Base-by-base conservation (phyloP, 1,140 invertebrate species). In the Drosophila kurseongensis region DNA sequence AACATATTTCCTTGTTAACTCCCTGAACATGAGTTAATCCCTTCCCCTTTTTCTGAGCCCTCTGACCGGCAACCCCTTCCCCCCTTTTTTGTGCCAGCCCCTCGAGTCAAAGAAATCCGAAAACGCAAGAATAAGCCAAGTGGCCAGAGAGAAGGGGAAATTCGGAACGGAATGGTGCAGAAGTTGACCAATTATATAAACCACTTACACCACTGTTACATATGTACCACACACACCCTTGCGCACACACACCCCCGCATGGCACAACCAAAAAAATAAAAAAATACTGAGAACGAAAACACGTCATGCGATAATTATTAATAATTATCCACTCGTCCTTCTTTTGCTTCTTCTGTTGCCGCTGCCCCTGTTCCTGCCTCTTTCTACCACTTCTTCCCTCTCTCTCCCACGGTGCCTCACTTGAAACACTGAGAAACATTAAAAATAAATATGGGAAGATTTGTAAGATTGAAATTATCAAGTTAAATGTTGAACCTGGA, bases 291-390 rank as follows among this genome's bases (percentile, higher is more conserved):
- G 82, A 88, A 80, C 72, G 83, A 83, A 89, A 88, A 88, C 83
- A 88, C 84, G 80, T 89, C 84, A 89, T 88, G 84, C 84, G 76
- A 88, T 88, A 88, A 88, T 88, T 88, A 89, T 88, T 89, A 88
- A 88, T 88, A 88, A 88, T 88, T 88, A 88, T 88, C 84, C 84
- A 88, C 84, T 88, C 84, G 84, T 88, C 84, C 84, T 88, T 89
- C 84, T 88, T 89, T 80, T 75, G 52, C 48, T 42, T 67, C 47
- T 84, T 47, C 56, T 45, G 44, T 48, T 68, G 44, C 67, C 38
- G 36, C 55, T 50, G 16, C 59, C 44, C 63, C 63, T 55, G 14
- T 38, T 45, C 40, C 48, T 40, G 23, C 9, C 48, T 35, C 38
- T 42, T 65, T 32, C 35, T 44, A 3, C 10, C 36, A 14, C 51